Percentiles rank a stretch among this genome's conserved stretches.
Evolutionary conservation across 2,797 vertebrate species (phyloP).

Genomic region (Typhlichthys subterraneus): DNA sequence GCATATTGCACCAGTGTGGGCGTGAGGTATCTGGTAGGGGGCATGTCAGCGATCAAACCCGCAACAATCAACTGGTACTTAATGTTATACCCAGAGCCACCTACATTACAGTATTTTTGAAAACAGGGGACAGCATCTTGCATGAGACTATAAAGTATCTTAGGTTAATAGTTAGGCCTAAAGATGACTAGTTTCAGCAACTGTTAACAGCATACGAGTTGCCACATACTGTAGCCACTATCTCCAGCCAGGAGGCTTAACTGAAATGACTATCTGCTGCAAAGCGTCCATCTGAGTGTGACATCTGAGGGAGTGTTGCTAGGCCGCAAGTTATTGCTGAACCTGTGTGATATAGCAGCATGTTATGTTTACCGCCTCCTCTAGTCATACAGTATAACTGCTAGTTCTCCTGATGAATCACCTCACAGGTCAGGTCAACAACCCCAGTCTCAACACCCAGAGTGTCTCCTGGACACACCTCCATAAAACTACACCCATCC

Average conservation of each 20-base stretch:
- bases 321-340: not conserved
- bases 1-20: no score
- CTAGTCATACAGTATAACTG: not conserved
- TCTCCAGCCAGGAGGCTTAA: not conserved
- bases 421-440: not conserved
- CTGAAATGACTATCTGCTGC: not conserved
- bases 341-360: not conserved
- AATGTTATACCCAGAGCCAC: no score
- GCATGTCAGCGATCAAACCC: no score
- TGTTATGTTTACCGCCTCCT: not conserved
- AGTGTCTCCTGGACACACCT: slow-evolving; percentile 44
- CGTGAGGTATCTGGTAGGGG: no score
- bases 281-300: not conserved
- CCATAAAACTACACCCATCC: slow-evolving; percentile 25
- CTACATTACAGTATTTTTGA: no score
- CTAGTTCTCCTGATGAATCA: no score
- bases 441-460: slow-evolving; percentile 26
- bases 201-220: slow-evolving; percentile 16
- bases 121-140: no score
- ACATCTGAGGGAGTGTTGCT: slow-evolving; percentile 1
- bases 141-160: no score
- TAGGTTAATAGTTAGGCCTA: no score
- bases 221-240: slow-evolving; percentile 1
- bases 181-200: no score
- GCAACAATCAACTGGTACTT: no score